phyloP scores from a whole-genome alignment of 1,140 invertebrate genomes.

The Eciton burchellii region DNA sequence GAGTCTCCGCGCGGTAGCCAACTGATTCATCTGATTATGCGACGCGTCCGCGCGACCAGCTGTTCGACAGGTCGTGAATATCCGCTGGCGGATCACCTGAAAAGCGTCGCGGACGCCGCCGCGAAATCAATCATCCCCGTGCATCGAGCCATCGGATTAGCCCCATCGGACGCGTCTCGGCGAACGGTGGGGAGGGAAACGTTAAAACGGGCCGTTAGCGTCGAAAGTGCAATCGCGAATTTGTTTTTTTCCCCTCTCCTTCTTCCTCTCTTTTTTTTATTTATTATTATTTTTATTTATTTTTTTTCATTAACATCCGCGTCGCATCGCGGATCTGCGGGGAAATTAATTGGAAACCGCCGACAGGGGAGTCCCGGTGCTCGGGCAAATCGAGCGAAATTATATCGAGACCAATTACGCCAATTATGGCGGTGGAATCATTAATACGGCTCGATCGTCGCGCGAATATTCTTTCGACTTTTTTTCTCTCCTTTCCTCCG shows the following conservation, averaged over 20 bases:
- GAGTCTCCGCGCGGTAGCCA: constrained; percentile 31
- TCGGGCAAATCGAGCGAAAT: constrained; percentile 15
- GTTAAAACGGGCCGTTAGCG: neutral
- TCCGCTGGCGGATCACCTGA: constrained; percentile 23
- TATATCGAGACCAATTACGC: neutral
- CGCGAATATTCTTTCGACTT: too few species aligned
- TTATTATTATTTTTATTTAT: too few species aligned
- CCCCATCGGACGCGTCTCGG: neutral
- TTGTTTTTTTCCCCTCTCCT: too few species aligned
- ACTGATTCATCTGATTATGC: constrained; percentile 52
- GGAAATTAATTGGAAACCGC: constrained; percentile 38
- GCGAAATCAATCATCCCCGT: constrained; percentile 13
- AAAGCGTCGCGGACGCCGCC: neutral
- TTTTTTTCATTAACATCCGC: too few species aligned
- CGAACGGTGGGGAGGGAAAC: too few species aligned
- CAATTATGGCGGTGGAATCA: neutral
- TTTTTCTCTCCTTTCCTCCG: too few species aligned
- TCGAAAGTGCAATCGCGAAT: neutral
- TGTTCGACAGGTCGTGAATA: constrained; percentile 47
- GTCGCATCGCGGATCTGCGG: too few species aligned
- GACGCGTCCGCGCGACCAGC: constrained; percentile 5
- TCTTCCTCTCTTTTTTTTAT: too few species aligned
- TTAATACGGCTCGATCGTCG: constrained; percentile 27
- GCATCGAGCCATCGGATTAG: neutral
- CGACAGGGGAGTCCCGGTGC: neutral